phyloP scores from a whole-genome alignment of 2,797 vertebrate genomes.

The Phoeniculus purpureus region DNA sequence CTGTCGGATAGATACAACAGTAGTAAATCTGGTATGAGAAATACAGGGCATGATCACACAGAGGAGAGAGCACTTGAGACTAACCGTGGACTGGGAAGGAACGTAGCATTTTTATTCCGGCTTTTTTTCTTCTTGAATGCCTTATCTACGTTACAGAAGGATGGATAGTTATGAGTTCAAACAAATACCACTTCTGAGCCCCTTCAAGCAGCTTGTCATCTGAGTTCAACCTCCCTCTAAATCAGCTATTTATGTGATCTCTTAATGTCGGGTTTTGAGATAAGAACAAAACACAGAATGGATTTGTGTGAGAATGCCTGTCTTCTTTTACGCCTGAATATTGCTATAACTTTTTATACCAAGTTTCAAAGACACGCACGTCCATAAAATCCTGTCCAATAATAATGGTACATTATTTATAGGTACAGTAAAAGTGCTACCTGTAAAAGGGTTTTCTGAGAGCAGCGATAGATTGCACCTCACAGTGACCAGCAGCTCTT shows the following conservation, averaged over 20 bases:
- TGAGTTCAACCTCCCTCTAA: not conserved
- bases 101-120: not conserved
- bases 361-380: not conserved
- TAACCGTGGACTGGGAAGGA: not conserved
- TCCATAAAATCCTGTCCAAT: not conserved
- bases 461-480: not conserved
- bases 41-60: not conserved
- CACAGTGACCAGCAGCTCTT: not conserved
- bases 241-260: not conserved
- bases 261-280: not conserved
- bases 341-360: not conserved
- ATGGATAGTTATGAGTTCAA: not conserved
- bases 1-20: not conserved
- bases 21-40: not conserved
- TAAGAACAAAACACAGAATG: not conserved
- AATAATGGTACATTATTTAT: not conserved
- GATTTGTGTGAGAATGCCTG: not conserved
- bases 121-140: not conserved
- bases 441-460: not conserved
- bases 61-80: not conserved
- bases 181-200: not conserved
- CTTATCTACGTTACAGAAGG: not conserved
- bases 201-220: not conserved
- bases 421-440: not conserved
- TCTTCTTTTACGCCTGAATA: not conserved